Conservation (phyloP, 1,140 invertebrate species). For the Drosophila obscura region DNA sequence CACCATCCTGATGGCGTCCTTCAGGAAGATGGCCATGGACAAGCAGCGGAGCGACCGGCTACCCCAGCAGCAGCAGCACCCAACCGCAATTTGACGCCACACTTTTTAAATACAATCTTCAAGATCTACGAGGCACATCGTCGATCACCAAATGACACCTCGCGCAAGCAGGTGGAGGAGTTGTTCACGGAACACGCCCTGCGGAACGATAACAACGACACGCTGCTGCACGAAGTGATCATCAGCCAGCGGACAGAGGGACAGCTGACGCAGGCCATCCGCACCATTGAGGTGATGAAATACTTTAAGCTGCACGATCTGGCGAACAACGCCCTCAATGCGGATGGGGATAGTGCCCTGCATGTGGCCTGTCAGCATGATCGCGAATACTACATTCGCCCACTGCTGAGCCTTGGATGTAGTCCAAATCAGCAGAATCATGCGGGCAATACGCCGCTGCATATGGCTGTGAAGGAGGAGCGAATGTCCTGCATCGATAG, state of each 20-base stretch:
- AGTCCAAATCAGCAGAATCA: constrained; percentile 85
- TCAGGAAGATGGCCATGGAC: constrained; percentile 34
- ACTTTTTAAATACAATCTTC: constrained; percentile 57
- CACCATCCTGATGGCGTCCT: no score
- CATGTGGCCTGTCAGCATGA: constrained; percentile 85
- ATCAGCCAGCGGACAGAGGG: constrained; percentile 42
- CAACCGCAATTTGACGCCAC: constrained; percentile 16
- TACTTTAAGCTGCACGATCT: constrained; percentile 72
- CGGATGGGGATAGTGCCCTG: constrained; percentile 83
- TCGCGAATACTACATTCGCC: constrained; percentile 78
- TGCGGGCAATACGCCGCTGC: constrained; percentile 85
- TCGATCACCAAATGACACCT: neutral
- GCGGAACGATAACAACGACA: constrained; percentile 66
- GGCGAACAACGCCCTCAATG: constrained; percentile 58
- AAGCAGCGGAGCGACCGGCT: neutral
- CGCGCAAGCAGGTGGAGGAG: constrained; percentile 39
- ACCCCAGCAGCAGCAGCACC: neutral
- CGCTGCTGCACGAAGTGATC: constrained; percentile 73
- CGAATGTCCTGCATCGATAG: constrained; percentile 64
- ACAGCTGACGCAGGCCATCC: constrained; percentile 64
- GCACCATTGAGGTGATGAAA: constrained; percentile 61
- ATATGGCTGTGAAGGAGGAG: constrained; percentile 84
- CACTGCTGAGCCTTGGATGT: constrained; percentile 83
- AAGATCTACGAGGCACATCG: constrained; percentile 54
- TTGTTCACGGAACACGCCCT: constrained; percentile 61